These are phyloP conservation scores for Brachyhypopomus occidentalis DNA, from an alignment of 2,113 vertebrate species.

Conservation along the genomic window DNA sequence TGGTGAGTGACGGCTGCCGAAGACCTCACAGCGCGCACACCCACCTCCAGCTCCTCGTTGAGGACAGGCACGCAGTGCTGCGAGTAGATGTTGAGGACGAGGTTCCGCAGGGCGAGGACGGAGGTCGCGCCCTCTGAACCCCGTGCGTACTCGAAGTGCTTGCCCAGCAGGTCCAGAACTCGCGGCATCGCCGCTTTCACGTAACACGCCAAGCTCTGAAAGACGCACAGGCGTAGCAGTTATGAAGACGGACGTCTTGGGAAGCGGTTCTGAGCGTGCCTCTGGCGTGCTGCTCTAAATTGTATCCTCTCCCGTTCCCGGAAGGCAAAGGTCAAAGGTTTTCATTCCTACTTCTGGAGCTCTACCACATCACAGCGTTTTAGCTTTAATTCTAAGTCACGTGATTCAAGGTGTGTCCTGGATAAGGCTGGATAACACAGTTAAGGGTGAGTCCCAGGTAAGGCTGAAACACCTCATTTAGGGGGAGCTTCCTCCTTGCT, in stretches of 20 bases:
- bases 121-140: slow-evolving; percentile 72
- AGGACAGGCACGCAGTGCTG: slow-evolving; percentile 76
- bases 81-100: slow-evolving; percentile 77
- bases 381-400: no score
- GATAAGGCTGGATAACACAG: no score
- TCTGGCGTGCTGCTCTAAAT: background rate
- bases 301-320: no score
- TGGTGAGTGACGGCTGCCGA: background rate
- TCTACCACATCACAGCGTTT: no score
- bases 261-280: no score
- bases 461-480: no score
- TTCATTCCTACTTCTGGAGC: slow-evolving; percentile 1
- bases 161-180: slow-evolving; percentile 73
- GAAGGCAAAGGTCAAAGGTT: no score
- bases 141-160: slow-evolving; percentile 70
- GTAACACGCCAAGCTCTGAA: slow-evolving; percentile 75
- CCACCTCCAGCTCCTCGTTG: slow-evolving; percentile 75
- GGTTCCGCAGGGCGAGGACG: slow-evolving; percentile 68
- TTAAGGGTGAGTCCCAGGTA: no score
- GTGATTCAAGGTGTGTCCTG: no score
- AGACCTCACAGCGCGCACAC: background rate
- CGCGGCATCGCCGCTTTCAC: slow-evolving; percentile 77
- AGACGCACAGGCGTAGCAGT: slow-evolving; percentile 20
- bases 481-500: no score
- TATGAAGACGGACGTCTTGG: background rate